phyloP scores from a whole-genome alignment of 2,888 invertebrate species.

The Drosophila anomelani region DNA sequence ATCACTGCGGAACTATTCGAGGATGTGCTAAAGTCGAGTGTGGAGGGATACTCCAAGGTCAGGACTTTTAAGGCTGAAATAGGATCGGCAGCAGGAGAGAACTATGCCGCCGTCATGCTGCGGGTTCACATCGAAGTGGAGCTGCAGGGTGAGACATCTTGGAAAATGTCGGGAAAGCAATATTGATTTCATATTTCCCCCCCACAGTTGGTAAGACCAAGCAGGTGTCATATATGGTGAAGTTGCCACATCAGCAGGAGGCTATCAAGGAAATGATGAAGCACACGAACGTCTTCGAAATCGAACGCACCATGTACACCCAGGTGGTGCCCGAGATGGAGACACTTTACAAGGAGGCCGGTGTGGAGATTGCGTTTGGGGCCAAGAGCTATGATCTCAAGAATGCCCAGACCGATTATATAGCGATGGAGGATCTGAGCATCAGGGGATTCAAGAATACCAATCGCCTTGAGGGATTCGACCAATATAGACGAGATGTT shows the following conservation, averaged over 20 bases:
- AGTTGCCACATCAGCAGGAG: slow-evolving; percentile 55
- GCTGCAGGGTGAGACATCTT: no score
- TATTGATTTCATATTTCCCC: no score
- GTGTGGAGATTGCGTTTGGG: slow-evolving; percentile 66
- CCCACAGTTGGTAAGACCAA: no score
- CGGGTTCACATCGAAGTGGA: slow-evolving; percentile 71
- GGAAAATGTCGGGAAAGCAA: no score
- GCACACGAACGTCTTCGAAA: slow-evolving; percentile 61
- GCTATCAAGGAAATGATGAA: slow-evolving; percentile 45
- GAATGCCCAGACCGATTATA: slow-evolving; percentile 46
- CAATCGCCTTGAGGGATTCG: slow-evolving; percentile 74
- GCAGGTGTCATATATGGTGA: slow-evolving; percentile 63
- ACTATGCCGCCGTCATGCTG: slow-evolving; percentile 79
- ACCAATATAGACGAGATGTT: slow-evolving; percentile 46
- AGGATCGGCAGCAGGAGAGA: slow-evolving; percentile 77
- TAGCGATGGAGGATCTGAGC: slow-evolving; percentile 75
- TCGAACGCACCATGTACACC: slow-evolving; percentile 74
- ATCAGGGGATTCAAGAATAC: slow-evolving; percentile 66
- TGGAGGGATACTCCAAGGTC: slow-evolving; percentile 52
- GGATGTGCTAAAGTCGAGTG: slow-evolving; percentile 46
- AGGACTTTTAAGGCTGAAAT: slow-evolving; percentile 48
- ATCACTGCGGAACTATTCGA: slow-evolving; percentile 54
- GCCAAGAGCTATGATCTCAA: slow-evolving; percentile 65
- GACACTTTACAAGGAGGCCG: slow-evolving; percentile 65
- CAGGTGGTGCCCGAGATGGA: slow-evolving; percentile 76